phyloP scores from a whole-genome alignment of 2,888 invertebrate species.

The Epistrophella euchroma region DNA sequence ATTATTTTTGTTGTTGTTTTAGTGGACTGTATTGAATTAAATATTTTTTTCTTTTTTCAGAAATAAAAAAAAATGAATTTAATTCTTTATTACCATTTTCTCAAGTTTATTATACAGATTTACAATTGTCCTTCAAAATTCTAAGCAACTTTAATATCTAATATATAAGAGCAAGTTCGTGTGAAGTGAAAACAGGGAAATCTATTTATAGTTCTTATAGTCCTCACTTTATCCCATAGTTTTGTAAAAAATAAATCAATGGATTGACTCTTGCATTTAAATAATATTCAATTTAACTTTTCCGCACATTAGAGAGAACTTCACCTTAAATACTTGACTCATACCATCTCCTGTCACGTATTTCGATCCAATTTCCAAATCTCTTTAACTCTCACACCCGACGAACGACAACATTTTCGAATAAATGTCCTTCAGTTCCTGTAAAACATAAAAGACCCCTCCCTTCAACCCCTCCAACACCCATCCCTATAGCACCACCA shows the following conservation, averaged over 20 bases:
- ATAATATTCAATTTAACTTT: slow-evolving; percentile 33
- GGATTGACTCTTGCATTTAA: slow-evolving; percentile 46
- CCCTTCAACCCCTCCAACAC: neutral
- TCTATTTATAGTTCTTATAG: neutral
- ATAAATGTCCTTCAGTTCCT: slow-evolving; percentile 72
- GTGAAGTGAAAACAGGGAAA: neutral
- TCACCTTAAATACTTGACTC: neutral
- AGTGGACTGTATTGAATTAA: too few relatives aligned
- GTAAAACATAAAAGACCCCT: slow-evolving; percentile 57
- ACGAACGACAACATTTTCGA: slow-evolving; percentile 51
- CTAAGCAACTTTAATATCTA: too few relatives aligned
- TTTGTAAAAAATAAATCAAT: slow-evolving; percentile 34
- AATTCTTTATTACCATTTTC: too few relatives aligned
- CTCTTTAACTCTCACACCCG: slow-evolving; percentile 21
- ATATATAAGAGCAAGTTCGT: too few relatives aligned
- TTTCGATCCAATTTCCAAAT: slow-evolving; percentile 63
- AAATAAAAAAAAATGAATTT: too few relatives aligned
- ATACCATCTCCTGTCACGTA: slow-evolving; percentile 57
- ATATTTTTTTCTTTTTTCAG: too few relatives aligned
- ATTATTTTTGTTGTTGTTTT: too few relatives aligned
- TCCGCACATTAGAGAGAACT: slow-evolving; percentile 3
- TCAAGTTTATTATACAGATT: too few relatives aligned
- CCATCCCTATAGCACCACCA: too few relatives aligned
- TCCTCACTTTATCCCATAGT: neutral
- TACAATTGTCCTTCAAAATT: too few relatives aligned